Percentiles rank a stretch among this genome's conserved stretches.
These are phyloP conservation scores for Neoseiulus cucumeris DNA, from an alignment of 1,140 invertebrate species.

Conservation along the genomic window DNA sequence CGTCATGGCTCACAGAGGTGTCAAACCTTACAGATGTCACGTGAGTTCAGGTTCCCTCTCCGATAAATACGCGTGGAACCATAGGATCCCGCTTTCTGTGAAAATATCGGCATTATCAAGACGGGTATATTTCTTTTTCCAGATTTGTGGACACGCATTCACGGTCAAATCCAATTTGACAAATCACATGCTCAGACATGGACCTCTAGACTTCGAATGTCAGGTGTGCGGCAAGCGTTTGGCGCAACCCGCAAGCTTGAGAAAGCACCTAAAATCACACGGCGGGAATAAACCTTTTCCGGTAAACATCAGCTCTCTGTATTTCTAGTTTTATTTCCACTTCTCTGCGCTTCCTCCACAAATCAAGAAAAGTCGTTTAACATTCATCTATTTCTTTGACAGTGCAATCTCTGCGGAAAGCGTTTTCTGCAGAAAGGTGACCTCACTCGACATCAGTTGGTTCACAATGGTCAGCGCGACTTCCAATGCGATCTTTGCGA, in stretches of 20 bases:
- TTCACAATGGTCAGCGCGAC: constrained; percentile 3
- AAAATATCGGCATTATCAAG: no score
- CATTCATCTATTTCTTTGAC: neutral
- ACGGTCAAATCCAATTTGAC: constrained; percentile 1
- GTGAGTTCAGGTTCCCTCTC: neutral
- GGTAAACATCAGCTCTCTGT: neutral
- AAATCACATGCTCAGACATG: neutral
- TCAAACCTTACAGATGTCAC: constrained; percentile 4
- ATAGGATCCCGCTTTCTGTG: no score
- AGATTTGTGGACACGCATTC: constrained; percentile 3
- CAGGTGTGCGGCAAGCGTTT: neutral
- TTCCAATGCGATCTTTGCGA: neutral
- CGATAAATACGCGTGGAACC: neutral
- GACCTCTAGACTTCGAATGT: neutral
- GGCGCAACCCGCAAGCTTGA: constrained; percentile 1
- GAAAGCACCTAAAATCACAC: neutral
- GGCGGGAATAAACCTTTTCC: neutral
- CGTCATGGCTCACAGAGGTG: constrained; percentile 1
- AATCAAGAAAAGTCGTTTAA: neutral
- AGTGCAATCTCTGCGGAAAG: constrained; percentile 2
- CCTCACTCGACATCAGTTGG: neutral
- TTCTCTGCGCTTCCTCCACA: neutral
- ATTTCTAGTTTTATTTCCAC: neutral
- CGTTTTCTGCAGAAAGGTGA: neutral
- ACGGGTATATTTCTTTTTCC: no score